phyloP scores from a whole-genome alignment of 2,888 invertebrate genomes.

The Fragum fragum region DNA sequence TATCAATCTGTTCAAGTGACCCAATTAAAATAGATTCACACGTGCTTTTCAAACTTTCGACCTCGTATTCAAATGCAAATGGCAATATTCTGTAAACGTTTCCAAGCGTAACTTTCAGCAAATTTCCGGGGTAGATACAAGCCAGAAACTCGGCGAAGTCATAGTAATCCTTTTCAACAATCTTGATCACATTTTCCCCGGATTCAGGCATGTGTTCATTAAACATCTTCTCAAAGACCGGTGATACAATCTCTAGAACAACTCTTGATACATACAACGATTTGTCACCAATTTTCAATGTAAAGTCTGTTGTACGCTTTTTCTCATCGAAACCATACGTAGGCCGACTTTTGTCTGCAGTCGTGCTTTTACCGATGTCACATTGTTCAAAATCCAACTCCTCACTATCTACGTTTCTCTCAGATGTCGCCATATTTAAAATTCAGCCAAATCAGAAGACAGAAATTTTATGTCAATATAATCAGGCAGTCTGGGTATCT shows the following conservation, averaged over 20 bases:
- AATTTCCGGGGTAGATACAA: conserved; percentile 1
- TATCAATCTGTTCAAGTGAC: no score
- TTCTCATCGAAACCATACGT: not conserved
- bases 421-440: no score
- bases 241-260: not conserved
- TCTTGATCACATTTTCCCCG: not conserved
- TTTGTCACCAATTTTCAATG: not conserved
- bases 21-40: no score
- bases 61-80: no score
- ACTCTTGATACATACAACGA: not conserved
- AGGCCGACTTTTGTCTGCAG: not conserved
- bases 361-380: no score
- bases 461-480: no score
- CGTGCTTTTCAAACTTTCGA: no score
- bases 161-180: not conserved
- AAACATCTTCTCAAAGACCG: not conserved
- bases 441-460: no score
- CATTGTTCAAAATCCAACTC: no score
- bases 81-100: not conserved
- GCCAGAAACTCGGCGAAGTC: conserved; percentile 11
- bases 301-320: not conserved
- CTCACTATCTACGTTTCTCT: no score
- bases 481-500: no score
- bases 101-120: not conserved
- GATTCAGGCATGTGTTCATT: not conserved